These are phyloP conservation scores for Gibbula magus DNA, from an alignment of 2,888 invertebrate species.

Conservation along the genomic window DNA sequence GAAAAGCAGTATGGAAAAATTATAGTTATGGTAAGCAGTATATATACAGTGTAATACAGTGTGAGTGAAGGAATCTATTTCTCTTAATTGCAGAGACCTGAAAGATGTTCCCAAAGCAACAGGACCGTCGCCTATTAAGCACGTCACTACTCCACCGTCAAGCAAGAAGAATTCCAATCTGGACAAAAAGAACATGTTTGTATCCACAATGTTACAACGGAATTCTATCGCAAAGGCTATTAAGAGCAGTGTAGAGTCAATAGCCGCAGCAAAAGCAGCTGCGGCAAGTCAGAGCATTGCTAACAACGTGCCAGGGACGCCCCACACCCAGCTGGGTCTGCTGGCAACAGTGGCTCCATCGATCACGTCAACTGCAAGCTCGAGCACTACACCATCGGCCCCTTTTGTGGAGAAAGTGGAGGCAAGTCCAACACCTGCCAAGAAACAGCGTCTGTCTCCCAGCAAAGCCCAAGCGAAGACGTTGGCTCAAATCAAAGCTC, in stretches of 20 bases:
- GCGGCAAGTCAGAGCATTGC: conserved; percentile 5
- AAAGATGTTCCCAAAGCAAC: conserved; percentile 65
- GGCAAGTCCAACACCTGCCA: conserved; percentile 39
- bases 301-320: neutral
- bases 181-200: conserved; percentile 50
- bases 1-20: no score
- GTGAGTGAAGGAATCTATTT: neutral
- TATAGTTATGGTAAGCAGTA: no score
- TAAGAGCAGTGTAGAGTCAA: conserved; percentile 28
- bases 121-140: conserved; percentile 45
- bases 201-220: conserved; percentile 68
- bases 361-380: conserved; percentile 4
- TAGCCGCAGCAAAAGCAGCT: conserved; percentile 9
- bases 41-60: no score
- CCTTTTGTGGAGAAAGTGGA: conserved; percentile 17
- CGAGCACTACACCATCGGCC: conserved; percentile 20
- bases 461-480: conserved; percentile 53
- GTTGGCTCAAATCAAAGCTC: conserved; percentile 64
- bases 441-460: conserved; percentile 33
- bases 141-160: conserved; percentile 22
- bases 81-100: conserved; percentile 48
- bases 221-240: conserved; percentile 56
- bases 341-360: conserved; percentile 28
- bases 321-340: conserved; percentile 28
- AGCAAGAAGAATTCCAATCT: conserved; percentile 26